These are phyloP conservation scores for Rana temporaria DNA, from an alignment of 2,113 vertebrate genomes.

Conservation along the genomic window DNA sequence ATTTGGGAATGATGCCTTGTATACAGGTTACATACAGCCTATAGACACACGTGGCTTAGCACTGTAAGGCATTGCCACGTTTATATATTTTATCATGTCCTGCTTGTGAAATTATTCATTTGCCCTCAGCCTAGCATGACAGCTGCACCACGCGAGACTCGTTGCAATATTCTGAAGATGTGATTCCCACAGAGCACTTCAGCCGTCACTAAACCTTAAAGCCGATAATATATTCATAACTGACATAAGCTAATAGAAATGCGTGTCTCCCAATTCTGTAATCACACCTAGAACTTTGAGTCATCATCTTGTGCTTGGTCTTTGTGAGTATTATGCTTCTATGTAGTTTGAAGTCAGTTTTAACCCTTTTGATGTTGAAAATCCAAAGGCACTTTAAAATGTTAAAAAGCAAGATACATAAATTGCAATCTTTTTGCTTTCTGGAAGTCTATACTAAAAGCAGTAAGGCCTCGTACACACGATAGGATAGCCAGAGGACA, in stretches of 20 bases:
- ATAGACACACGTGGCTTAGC: no score
- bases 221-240: constrained; percentile 27
- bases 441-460: no score
- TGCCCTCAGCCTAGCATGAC: constrained; percentile 1
- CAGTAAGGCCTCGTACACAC: no score
- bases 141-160: constrained; percentile 1
- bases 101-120: constrained; percentile 13
- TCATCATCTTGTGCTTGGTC: constrained; percentile 20
- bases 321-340: background rate
- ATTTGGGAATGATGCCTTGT: no score
- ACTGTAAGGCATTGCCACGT: background rate
- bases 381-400: no score
- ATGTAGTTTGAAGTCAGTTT: background rate
- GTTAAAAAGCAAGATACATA: no score
- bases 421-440: no score
- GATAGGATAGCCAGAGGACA: no score
- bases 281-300: constrained; percentile 42
- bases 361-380: background rate
- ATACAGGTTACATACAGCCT: no score
- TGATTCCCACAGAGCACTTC: constrained; percentile 17
- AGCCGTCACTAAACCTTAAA: constrained; percentile 12
- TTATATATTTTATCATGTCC: background rate
- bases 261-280: background rate
- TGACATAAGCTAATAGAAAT: constrained; percentile 12
- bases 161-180: constrained; percentile 7